Evolutionary conservation across 2,888 invertebrate species (phyloP), one percentile per base, ranked within the genome.

Genomic region (Amiota mariae): DNA sequence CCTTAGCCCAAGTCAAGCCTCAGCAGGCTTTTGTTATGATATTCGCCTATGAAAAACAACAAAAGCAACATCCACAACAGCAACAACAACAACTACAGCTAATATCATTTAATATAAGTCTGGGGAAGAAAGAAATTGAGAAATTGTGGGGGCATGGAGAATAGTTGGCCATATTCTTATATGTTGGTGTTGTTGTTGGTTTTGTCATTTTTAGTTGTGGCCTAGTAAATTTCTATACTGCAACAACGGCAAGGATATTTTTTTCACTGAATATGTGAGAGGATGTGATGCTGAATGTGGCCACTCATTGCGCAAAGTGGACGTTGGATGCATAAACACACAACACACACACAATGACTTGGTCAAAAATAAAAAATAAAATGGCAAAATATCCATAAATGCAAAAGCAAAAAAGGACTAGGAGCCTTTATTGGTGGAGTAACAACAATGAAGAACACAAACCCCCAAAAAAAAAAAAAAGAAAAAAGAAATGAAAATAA

Each of bases 401-500:
- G 54, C 54, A 54, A 11, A 54, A n/a, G 8, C n/a, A 36, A 6
- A 36, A 36, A 36, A 54, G 54, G 13, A 54, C 13, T 54, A n/a
- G n/a, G 1, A 51, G 2, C 4, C 12, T 54, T 12, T 54, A 54
- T 54, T 54, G 12, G 54, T 54, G 1, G 54, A 75, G 79, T 75
- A 74, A 76, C 80, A 79, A 73, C 68, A 74, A 73, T 72, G 70
- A 56, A 59, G 70, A 24, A 24, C 24, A 24, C 24, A 24, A 24
- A 24, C 1, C 24, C 57, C 63, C 71, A 76, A 71, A 75, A 77
- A 74, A 79, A 80, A 68, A 48, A 51, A 24, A 61, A 71, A 71
- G 2, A 63, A 63, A 13, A 11, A 51, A 49, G 54, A 51, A 63
- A 70, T 64, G 73, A 61, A 72, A 61, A 63, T 71, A 57, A 71